Evolutionary conservation across 2,888 invertebrate genomes (phyloP).

Genomic region (Tyria jacobaeae): DNA sequence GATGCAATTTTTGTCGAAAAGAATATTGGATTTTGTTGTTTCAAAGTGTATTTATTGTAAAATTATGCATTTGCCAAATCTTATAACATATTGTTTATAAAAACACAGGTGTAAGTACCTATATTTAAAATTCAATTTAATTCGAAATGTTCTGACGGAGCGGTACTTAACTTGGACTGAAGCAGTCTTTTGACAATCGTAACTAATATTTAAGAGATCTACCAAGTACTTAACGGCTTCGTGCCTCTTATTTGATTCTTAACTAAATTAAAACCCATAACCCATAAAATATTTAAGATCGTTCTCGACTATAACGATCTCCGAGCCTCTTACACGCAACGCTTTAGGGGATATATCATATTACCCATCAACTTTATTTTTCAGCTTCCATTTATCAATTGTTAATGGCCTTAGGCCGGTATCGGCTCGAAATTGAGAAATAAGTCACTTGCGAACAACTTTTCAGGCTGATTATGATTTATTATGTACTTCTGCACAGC

Average conservation of each 20-base stretch:
- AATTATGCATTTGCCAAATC: conserved; percentile 11
- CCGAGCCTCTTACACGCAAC: conserved; percentile 19
- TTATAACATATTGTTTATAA: not conserved
- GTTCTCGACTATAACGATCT: conserved; percentile 12
- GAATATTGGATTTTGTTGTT: conserved; percentile 10
- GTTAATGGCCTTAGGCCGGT: conserved; percentile 53
- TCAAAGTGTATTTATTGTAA: conserved; percentile 5
- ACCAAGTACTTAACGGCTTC: not conserved
- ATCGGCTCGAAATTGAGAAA: conserved; percentile 65
- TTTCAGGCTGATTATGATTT: conserved; percentile 65
- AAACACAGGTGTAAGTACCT: not conserved
- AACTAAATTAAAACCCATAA: not conserved
- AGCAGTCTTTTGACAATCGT: no score
- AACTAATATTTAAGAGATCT: no score
- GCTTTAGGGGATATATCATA: conserved; percentile 38
- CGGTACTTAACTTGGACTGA: no score
- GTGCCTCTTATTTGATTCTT: not conserved
- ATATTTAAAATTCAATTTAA: not conserved
- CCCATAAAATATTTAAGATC: conserved; percentile 7
- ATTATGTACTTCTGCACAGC: conserved; percentile 52
- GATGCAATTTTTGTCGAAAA: conserved; percentile 22
- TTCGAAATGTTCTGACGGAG: not conserved
- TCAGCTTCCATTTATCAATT: conserved; percentile 66
- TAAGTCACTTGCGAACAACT: conserved; percentile 64
- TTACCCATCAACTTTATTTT: conserved; percentile 55